phyloP scores from a whole-genome alignment of 1,140 invertebrate species.

The Caenorhabditis remanei region DNA sequence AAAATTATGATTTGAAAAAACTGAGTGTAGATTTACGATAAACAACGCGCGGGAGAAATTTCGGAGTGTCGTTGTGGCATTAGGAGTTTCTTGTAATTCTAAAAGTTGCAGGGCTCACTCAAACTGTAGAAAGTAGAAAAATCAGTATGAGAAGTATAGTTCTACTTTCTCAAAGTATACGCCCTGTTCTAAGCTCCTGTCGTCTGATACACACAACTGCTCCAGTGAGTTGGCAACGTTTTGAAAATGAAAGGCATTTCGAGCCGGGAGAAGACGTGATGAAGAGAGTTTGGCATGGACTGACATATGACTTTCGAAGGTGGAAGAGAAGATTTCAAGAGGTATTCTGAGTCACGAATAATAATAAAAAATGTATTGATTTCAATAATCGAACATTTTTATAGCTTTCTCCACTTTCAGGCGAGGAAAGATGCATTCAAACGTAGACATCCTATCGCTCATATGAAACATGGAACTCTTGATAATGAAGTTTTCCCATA shows the following conservation, averaged over 20 bases:
- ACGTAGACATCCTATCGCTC: constrained; percentile 73
- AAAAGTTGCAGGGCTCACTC: neutral
- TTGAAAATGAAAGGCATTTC: constrained; percentile 76
- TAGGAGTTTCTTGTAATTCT: constrained; percentile 6
- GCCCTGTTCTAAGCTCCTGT: neutral
- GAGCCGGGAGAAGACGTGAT: constrained; percentile 75
- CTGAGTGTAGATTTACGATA: constrained; percentile 3
- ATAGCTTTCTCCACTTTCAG: constrained; percentile 54
- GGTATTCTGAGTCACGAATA: constrained; percentile 49
- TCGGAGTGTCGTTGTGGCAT: constrained; percentile 16
- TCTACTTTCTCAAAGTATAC: neutral
- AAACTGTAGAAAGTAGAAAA: neutral
- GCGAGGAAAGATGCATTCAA: constrained; percentile 75
- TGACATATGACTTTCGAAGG: constrained; percentile 75
- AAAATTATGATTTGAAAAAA: neutral
- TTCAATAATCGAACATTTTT: neutral
- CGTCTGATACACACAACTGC: constrained; percentile 8
- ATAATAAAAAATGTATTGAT: no score
- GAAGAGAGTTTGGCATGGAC: constrained; percentile 73
- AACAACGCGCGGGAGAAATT: neutral
- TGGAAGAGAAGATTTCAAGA: constrained; percentile 73
- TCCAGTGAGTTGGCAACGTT: constrained; percentile 64
- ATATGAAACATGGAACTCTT: constrained; percentile 70
- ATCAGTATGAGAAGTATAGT: constrained; percentile 31
- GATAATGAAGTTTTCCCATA: constrained; percentile 74